Conservation (phyloP, 2,113 vertebrate species). For the Pimephales promelas region DNA sequence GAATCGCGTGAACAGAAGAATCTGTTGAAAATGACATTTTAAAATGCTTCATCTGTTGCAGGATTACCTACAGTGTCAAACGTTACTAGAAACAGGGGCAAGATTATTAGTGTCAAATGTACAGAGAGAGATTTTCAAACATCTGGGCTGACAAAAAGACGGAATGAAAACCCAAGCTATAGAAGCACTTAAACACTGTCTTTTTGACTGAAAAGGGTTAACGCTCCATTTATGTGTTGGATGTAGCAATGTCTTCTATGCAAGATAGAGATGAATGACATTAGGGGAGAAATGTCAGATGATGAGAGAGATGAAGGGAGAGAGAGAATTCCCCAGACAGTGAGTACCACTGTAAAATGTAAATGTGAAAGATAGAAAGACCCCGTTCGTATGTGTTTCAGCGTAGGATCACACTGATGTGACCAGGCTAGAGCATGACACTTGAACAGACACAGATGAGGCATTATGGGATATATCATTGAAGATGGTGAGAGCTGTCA, state of each 20-base stretch:
- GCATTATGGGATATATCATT: constrained; percentile 23
- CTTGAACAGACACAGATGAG: background rate
- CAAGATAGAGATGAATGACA: constrained; percentile 11
- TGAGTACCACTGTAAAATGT: background rate
- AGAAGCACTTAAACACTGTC: background rate
- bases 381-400: background rate
- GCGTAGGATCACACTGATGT: background rate
- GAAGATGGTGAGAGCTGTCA: constrained; percentile 5
- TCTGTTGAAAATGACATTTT: background rate
- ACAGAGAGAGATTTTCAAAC: background rate
- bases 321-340: constrained; percentile 1
- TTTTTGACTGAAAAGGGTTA: background rate
- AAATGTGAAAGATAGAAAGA: constrained; percentile 18
- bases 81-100: background rate
- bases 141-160: background rate
- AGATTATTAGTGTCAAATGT: background rate
- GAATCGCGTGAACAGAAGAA: background rate
- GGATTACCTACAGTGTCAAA: constrained; percentile 4
- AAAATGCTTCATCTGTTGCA: background rate
- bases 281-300: constrained; percentile 22
- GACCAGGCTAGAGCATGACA: background rate
- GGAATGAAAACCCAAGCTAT: background rate
- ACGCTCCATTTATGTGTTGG: background rate
- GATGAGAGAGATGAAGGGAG: background rate
- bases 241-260: constrained; percentile 3